Conservation (phyloP, 2,888 invertebrate species). For the Polietes domitor region DNA sequence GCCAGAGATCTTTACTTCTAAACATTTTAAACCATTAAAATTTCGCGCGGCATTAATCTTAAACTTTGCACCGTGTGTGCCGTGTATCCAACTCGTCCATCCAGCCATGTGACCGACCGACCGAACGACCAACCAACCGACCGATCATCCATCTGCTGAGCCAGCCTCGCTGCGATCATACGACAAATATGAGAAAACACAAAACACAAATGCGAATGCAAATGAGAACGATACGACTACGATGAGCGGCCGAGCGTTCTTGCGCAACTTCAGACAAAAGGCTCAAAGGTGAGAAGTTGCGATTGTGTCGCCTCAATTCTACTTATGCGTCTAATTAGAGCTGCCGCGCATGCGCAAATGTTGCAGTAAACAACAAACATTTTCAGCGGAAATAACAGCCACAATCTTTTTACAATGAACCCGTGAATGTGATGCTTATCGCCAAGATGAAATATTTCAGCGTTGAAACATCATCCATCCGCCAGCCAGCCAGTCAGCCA, state of each 20-base stretch:
- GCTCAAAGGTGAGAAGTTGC: constrained; percentile 75
- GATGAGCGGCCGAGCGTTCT: neutral
- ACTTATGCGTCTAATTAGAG: constrained; percentile 80
- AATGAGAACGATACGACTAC: neutral
- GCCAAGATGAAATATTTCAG: constrained; percentile 77
- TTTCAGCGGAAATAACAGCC: constrained; percentile 75
- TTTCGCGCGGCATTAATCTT: constrained; percentile 68
- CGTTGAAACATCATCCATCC: constrained; percentile 71
- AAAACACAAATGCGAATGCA: neutral
- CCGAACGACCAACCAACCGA: too few relatives aligned
- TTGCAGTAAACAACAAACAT: constrained; percentile 46
- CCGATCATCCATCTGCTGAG: constrained; percentile 53
- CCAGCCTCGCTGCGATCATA: neutral
- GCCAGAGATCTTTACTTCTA: constrained; percentile 47
- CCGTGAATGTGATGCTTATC: constrained; percentile 73
- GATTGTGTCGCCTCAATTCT: constrained; percentile 76
- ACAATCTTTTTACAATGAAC: constrained; percentile 38
- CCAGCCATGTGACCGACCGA: too few relatives aligned
- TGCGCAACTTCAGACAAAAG: constrained; percentile 15
- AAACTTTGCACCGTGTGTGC: constrained; percentile 59
- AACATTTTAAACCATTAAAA: constrained; percentile 65
- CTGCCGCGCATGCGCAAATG: constrained; percentile 77
- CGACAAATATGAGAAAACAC: neutral
- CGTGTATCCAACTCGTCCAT: neutral
- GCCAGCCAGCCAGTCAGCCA: constrained; percentile 14